phyloP scores from a whole-genome alignment of 2,113 vertebrate species.

The Terrapene triunguis region DNA sequence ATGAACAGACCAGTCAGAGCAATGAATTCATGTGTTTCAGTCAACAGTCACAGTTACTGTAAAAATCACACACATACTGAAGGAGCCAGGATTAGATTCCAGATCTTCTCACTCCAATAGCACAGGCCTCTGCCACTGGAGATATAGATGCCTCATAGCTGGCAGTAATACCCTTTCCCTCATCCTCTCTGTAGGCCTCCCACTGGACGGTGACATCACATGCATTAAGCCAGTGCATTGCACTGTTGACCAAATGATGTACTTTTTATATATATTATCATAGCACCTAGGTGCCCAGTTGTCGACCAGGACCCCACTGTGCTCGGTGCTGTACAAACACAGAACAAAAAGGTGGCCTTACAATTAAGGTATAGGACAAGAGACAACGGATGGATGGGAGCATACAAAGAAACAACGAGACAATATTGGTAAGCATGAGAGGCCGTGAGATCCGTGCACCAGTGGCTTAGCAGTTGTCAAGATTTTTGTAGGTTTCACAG shows the following conservation, averaged over 20 bases:
- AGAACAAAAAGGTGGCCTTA: no score
- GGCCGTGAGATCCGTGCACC: no score
- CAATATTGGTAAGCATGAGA: no score
- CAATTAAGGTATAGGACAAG: no score
- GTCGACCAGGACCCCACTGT: no score
- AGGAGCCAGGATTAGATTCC: neutral
- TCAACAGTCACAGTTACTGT: neutral
- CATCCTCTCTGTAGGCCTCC: slow-evolving; percentile 71
- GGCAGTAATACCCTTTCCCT: neutral
- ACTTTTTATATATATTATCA: no score
- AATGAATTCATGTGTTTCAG: neutral
- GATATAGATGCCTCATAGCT: neutral
- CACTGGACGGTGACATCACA: neutral
- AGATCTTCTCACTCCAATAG: neutral
- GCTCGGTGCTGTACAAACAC: no score
- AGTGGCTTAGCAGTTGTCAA: no score
- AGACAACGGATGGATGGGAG: no score
- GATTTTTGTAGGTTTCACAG: no score
- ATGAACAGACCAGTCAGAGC: neutral
- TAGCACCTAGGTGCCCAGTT: no score
- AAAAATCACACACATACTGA: neutral
- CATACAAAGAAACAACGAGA: no score
- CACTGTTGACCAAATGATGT: neutral
- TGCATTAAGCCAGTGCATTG: neutral
- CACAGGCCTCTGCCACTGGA: neutral